Conservation (phyloP, 23 tunicate genomes). For the Halocynthia roretzi region DNA sequence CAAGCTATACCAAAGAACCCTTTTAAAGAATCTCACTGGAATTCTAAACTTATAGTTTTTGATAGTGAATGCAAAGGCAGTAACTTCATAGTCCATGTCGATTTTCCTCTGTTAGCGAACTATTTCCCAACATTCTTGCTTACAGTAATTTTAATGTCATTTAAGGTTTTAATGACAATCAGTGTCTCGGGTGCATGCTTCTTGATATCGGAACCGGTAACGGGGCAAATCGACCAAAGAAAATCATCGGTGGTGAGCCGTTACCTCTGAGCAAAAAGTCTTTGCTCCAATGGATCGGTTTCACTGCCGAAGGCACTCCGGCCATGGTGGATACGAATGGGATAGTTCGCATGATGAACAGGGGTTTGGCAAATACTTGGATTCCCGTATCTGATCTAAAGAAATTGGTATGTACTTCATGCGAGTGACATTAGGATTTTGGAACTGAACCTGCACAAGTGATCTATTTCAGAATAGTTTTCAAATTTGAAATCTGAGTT, state of each 20-base stretch:
- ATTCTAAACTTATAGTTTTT: no score
- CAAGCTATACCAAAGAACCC: no score
- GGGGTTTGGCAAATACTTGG: constrained; percentile 70
- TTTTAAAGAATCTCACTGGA: no score
- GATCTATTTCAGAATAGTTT: not conserved
- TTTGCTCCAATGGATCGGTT: constrained; percentile 84
- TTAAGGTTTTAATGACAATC: constrained; percentile 68
- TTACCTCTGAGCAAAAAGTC: constrained; percentile 55
- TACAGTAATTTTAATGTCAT: not conserved
- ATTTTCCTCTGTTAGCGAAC: constrained; percentile 5
- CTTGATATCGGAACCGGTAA: constrained; percentile 66
- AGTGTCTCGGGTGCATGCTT: constrained; percentile 74
- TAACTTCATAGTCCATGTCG: not conserved
- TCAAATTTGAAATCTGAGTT: not conserved
- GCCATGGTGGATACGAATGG: constrained; percentile 67
- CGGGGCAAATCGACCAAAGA: constrained; percentile 51
- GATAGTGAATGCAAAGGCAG: no score
- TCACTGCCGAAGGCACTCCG: constrained; percentile 94
- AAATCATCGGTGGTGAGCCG: constrained; percentile 39
- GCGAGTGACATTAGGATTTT: not conserved
- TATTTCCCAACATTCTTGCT: not conserved
- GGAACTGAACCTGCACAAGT: no score
- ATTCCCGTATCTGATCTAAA: constrained; percentile 33
- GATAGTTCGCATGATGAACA: constrained; percentile 71
- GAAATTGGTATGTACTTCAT: constrained; percentile 40